Conservation (phyloP, 1,140 invertebrate species). For the Agrypnia vestita region DNA sequence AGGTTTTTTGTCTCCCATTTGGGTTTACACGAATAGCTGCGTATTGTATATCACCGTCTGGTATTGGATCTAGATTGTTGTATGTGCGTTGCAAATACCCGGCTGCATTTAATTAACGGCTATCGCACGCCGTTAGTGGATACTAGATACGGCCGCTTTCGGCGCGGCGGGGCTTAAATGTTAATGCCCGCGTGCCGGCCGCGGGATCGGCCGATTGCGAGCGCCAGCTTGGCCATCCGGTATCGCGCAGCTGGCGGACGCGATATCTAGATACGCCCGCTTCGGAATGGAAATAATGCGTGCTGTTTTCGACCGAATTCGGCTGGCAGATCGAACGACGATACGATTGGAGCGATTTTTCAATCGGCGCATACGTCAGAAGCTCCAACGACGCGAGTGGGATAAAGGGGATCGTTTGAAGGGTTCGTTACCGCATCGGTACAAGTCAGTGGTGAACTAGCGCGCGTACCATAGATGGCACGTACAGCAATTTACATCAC, state of each 20-base stretch:
- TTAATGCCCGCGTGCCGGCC: background rate
- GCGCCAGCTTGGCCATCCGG: no score
- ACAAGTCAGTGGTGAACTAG: no score
- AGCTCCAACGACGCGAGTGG: background rate
- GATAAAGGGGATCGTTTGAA: no score
- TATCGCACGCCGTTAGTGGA: conserved; percentile 4
- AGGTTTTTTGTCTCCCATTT: no score
- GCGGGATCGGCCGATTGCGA: background rate
- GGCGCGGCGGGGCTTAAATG: background rate
- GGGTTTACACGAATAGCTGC: no score
- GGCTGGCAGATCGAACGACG: background rate
- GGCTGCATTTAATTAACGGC: conserved; percentile 11
- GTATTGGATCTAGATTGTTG: no score
- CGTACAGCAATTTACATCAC: no score
- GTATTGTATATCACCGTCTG: no score
- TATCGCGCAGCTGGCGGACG: no score
- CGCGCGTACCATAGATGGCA: no score
- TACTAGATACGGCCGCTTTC: no score
- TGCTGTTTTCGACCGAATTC: background rate
- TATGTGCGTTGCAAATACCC: background rate
- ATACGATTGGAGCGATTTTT: conserved; percentile 15
- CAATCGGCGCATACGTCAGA: background rate
- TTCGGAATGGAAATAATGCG: conserved; percentile 7
- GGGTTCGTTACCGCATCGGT: no score
- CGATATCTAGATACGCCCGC: background rate